Percentiles rank a stretch among this genome's conserved stretches.
Conservation (phyloP, 2,888 invertebrate species). For the Melinaea marsaeus region DNA sequence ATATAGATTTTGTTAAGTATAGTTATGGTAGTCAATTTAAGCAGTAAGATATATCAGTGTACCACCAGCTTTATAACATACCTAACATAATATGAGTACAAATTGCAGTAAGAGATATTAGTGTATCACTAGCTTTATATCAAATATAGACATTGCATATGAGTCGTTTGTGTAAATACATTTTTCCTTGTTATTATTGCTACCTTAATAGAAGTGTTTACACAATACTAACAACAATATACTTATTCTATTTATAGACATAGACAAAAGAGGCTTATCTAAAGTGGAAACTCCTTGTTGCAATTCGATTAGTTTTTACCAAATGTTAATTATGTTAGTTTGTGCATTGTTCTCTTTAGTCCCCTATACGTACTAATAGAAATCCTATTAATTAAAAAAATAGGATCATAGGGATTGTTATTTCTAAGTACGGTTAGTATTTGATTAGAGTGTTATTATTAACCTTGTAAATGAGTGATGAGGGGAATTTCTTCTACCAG, state of each 20-base stretch:
- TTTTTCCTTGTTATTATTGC: slow-evolving; percentile 19
- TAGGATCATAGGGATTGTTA: too few relatives aligned
- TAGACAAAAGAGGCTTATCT: slow-evolving; percentile 15
- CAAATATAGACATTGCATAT: slow-evolving; percentile 20
- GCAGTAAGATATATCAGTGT: too few relatives aligned
- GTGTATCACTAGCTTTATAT: slow-evolving; percentile 14
- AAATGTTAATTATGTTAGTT: slow-evolving; percentile 12
- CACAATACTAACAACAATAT: slow-evolving; percentile 7
- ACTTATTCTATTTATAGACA: slow-evolving; percentile 1
- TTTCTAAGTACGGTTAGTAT: too few relatives aligned
- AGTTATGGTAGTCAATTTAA: too few relatives aligned
- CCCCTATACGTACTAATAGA: too few relatives aligned
- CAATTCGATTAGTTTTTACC: slow-evolving; percentile 8
- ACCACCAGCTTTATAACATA: too few relatives aligned
- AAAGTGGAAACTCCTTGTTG: slow-evolving; percentile 24
- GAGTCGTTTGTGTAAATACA: slow-evolving; percentile 26
- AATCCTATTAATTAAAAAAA: too few relatives aligned
- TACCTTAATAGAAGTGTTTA: slow-evolving; percentile 21
- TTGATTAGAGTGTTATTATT: too few relatives aligned
- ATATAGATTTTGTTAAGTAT: too few relatives aligned
- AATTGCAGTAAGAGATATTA: not conserved
- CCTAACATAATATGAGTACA: too few relatives aligned
- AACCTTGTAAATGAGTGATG: too few relatives aligned
- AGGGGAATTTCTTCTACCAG: too few relatives aligned
- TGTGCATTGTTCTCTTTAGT: slow-evolving; percentile 12